Conservation (phyloP, 2,797 vertebrate species). For the Todus mexicanus region DNA sequence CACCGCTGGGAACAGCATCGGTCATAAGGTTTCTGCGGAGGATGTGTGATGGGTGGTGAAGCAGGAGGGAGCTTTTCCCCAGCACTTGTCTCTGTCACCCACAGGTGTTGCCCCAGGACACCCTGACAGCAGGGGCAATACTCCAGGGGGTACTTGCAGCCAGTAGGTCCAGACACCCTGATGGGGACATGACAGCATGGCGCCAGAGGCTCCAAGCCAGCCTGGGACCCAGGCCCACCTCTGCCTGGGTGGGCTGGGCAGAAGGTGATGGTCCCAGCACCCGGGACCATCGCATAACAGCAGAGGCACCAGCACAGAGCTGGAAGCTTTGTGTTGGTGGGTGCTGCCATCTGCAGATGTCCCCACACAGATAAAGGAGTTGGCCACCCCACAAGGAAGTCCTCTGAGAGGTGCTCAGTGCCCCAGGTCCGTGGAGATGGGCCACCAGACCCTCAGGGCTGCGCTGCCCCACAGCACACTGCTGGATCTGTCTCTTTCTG, state of each 20-base stretch:
- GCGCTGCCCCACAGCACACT: not conserved
- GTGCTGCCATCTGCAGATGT: conserved; percentile 18
- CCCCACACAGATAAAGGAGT: not conserved
- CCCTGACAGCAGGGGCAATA: not conserved
- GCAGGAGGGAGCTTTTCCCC: not conserved
- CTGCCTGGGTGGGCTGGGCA: not conserved
- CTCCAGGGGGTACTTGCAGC: not conserved
- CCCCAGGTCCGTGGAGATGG: not conserved
- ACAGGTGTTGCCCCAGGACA: not conserved
- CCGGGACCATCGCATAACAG: fast-evolving
- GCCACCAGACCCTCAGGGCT: not conserved
- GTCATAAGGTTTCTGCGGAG: not conserved
- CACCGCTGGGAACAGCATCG: not conserved
- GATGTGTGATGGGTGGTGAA: not conserved
- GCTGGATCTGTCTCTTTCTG: not conserved
- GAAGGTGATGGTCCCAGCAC: not conserved
- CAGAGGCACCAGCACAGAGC: not conserved
- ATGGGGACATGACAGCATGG: fast-evolving
- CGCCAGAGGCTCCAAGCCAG: not conserved
- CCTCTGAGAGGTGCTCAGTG: not conserved
- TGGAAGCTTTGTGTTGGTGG: not conserved
- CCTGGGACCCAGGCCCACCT: not conserved
- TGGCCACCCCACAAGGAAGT: fast-evolving
- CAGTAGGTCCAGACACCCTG: not conserved
- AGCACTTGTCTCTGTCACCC: not conserved